A percentile compares a stretch with the other conserved stretches of the same genome.
Evolutionary conservation across 1,140 invertebrate species (phyloP).

Genomic region (Bombyx mandarina): DNA sequence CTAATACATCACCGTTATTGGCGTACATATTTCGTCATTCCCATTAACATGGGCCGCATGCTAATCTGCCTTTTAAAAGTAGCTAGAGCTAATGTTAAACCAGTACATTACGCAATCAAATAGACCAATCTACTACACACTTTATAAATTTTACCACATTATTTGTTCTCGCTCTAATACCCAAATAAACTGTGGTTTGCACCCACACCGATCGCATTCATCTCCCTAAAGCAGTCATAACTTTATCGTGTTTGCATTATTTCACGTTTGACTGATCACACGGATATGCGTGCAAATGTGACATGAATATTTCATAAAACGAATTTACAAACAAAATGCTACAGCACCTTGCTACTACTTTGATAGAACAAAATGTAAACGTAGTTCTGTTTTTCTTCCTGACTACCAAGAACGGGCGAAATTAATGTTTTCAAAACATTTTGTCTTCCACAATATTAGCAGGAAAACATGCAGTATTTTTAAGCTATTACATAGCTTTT

Average conservation of each 20-base stretch:
- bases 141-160: no score
- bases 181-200: constrained; percentile 7
- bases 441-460: no score
- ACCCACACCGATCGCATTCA: constrained; percentile 7
- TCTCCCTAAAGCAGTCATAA: constrained; percentile 48
- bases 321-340: constrained; percentile 33
- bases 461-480: no score
- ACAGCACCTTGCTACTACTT: constrained; percentile 13
- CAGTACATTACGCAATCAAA: no score
- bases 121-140: no score
- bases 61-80: no score
- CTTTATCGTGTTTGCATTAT: constrained; percentile 64
- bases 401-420: neutral
- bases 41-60: no score
- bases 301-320: constrained; percentile 43
- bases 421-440: constrained; percentile 1
- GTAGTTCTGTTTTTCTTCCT: constrained; percentile 6
- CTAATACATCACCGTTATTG: no score
- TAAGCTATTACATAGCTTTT: no score
- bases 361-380: constrained; percentile 10
- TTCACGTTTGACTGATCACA: constrained; percentile 49
- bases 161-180: neutral
- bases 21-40: no score
- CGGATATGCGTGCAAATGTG: constrained; percentile 44
- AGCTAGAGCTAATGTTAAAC: no score